Evolutionary conservation across 2,797 vertebrate species (phyloP).

Genomic region (Poliocrania exsul): DNA sequence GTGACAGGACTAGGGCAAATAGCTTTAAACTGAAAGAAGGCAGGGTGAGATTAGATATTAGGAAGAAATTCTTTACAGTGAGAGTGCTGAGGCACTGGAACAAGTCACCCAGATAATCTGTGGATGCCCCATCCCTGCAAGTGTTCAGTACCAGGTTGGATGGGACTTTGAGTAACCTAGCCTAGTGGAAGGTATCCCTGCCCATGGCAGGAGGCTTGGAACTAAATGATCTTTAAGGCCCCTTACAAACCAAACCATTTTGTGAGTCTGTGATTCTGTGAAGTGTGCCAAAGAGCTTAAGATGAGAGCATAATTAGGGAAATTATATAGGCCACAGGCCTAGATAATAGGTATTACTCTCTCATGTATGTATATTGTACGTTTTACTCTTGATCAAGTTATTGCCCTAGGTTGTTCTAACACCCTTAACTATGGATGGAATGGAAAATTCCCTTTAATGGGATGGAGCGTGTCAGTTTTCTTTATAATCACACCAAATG

Average conservation of each 20-base stretch:
- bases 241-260: background rate
- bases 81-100: background rate
- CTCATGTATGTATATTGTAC: background rate
- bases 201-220: background rate
- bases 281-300: background rate
- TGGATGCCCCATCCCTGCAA: background rate
- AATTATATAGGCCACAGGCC: background rate
- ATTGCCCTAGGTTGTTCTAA: background rate
- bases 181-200: background rate
- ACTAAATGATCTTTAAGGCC: background rate
- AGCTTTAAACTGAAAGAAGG: background rate
- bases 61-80: background rate
- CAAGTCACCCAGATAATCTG: background rate
- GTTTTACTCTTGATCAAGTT: background rate
- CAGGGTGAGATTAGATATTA: background rate
- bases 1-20: background rate
- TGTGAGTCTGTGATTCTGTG: background rate
- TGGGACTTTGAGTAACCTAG: background rate
- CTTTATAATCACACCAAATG: background rate
- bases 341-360: background rate
- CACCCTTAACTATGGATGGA: background rate
- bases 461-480: background rate
- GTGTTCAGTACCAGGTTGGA: background rate
- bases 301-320: background rate
- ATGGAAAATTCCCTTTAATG: background rate